Percentiles rank a stretch among this genome's conserved stretches.
Conservation (phyloP, 2,113 vertebrate species). For the Aythya baeri region DNA sequence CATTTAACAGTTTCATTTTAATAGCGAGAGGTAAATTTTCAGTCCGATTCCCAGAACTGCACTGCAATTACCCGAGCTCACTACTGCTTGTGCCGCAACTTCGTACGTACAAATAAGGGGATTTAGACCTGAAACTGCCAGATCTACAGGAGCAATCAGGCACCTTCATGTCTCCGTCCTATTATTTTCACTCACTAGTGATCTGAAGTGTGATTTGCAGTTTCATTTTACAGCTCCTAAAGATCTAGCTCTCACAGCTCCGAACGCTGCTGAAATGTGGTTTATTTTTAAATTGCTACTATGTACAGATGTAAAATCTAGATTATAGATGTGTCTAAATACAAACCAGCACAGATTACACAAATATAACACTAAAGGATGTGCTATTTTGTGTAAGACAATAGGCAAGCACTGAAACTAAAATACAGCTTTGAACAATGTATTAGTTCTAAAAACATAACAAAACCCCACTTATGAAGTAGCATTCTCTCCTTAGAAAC, state of each 20-base stretch:
- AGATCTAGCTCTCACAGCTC: neutral
- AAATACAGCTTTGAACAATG: constrained; percentile 26
- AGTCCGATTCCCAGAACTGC: constrained; percentile 41
- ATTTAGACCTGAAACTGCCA: neutral
- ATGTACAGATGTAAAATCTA: constrained; percentile 12
- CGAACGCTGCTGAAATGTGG: neutral
- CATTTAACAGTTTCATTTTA: constrained; percentile 23
- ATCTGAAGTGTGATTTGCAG: constrained; percentile 27
- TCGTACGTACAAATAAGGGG: neutral
- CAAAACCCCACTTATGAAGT: neutral
- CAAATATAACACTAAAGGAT: constrained; percentile 38
- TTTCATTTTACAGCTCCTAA: constrained; percentile 20
- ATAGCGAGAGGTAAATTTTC: constrained; percentile 11
- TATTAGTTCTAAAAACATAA: constrained; percentile 10
- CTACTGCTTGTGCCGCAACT: neutral
- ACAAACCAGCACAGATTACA: constrained; percentile 28
- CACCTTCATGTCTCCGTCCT: constrained; percentile 15
- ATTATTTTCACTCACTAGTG: constrained; percentile 12
- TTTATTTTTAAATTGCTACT: constrained; percentile 38
- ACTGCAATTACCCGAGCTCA: neutral
- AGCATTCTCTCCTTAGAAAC: neutral
- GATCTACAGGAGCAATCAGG: neutral
- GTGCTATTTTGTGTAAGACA: constrained; percentile 40
- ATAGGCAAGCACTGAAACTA: neutral
- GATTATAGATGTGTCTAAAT: constrained; percentile 38